Evolutionary conservation across 2,888 invertebrate species (phyloP).

Genomic region (Lymantria monacha): DNA sequence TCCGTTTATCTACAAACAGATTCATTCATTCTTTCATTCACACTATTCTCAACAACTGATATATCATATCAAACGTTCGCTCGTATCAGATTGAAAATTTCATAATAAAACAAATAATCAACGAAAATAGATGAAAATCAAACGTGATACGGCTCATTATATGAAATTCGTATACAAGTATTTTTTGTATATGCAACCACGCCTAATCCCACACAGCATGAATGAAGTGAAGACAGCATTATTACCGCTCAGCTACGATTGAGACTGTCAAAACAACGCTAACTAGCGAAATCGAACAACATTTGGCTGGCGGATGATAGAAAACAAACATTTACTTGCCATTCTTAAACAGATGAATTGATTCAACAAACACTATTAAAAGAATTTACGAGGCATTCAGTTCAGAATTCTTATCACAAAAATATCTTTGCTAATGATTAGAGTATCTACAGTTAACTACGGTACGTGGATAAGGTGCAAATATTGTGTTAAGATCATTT

Average conservation of each 20-base stretch:
- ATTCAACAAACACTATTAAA: slow-evolving; percentile 71
- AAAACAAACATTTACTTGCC: slow-evolving; percentile 76
- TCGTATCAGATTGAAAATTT: slow-evolving; percentile 27
- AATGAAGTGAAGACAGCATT: slow-evolving; percentile 68
- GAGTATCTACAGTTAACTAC: slow-evolving; percentile 38
- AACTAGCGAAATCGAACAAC: slow-evolving; percentile 74
- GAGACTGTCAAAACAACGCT: slow-evolving; percentile 77
- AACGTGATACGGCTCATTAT: slow-evolving; percentile 27
- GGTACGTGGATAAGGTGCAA: neutral
- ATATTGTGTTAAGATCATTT: slow-evolving; percentile 23
- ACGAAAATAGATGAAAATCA: slow-evolving; percentile 30
- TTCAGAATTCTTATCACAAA: slow-evolving; percentile 67
- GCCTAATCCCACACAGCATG: slow-evolving; percentile 45
- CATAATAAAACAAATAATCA: slow-evolving; percentile 32
- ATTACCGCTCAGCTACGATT: slow-evolving; percentile 62
- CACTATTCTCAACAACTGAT: slow-evolving; percentile 28
- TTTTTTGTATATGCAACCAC: slow-evolving; percentile 33
- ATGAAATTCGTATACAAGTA: slow-evolving; percentile 36
- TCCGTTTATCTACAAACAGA: slow-evolving; percentile 20
- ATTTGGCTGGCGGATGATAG: slow-evolving; percentile 74
- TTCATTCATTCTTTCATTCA: slow-evolving; percentile 35
- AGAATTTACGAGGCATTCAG: slow-evolving; percentile 68
- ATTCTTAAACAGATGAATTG: slow-evolving; percentile 68
- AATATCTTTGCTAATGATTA: slow-evolving; percentile 51
- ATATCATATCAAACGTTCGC: slow-evolving; percentile 29